Percentiles rank a stretch among this genome's conserved stretches.
Evolutionary conservation across 1,140 invertebrate genomes (phyloP).

Genomic region (Drosophila arizonae): DNA sequence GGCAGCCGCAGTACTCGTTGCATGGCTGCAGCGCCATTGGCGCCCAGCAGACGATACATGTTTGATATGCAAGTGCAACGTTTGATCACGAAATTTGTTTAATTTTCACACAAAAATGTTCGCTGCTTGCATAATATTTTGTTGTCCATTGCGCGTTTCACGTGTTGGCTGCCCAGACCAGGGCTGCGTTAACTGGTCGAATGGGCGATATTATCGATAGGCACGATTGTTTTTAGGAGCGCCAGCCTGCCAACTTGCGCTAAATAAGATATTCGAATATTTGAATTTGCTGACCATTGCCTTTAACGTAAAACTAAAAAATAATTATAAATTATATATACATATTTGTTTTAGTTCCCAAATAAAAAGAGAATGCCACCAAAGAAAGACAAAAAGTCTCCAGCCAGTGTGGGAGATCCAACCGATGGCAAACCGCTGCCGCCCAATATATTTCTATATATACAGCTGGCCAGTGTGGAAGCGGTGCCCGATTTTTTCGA

Average conservation of each 20-base stretch:
- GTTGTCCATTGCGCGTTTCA: constrained; percentile 52
- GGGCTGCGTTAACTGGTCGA: constrained; percentile 19
- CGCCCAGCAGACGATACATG: constrained; percentile 69
- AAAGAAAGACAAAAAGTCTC: constrained; percentile 3
- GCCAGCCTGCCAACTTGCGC: constrained; percentile 24
- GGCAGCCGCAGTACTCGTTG: constrained; percentile 50
- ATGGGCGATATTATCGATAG: neutral
- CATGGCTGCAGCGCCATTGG: constrained; percentile 53
- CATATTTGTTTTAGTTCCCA: neutral
- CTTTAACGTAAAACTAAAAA: constrained; percentile 19
- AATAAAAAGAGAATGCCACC: constrained; percentile 14
- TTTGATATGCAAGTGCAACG: constrained; percentile 37
- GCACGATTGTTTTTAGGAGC: neutral
- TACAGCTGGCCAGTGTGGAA: constrained; percentile 41
- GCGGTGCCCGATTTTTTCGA: neutral
- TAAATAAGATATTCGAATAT: constrained; percentile 4
- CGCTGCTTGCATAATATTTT: constrained; percentile 49
- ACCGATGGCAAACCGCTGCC: constrained; percentile 20
- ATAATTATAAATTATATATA: neutral
- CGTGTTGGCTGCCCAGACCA: constrained; percentile 35
- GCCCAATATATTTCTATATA: constrained; percentile 62
- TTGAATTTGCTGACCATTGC: constrained; percentile 15
- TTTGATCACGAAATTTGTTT: constrained; percentile 8
- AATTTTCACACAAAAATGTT: constrained; percentile 36
- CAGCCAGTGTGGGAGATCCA: neutral